Percentiles rank a stretch among this genome's conserved stretches.
phyloP scores from a whole-genome alignment of 2,888 invertebrate species.

The Electrophaes corylata region DNA sequence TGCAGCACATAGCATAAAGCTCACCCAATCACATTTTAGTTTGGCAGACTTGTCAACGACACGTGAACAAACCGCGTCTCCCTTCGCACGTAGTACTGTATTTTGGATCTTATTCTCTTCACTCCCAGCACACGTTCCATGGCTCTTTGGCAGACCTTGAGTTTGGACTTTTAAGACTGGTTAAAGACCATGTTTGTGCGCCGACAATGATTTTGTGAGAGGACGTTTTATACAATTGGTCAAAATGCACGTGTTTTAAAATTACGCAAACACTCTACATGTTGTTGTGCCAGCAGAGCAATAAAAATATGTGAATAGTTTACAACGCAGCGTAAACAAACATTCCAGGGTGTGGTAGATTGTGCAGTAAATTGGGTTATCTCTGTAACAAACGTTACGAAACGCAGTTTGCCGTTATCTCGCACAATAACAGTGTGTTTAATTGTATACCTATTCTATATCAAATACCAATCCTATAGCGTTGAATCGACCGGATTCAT shows the following conservation, averaged over 20 bases:
- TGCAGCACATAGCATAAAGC: too few species aligned
- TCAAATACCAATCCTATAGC: conserved; percentile 1
- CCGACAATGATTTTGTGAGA: too few species aligned
- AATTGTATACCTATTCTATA: conserved; percentile 29
- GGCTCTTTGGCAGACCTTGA: not conserved
- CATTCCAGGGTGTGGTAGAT: conserved; percentile 37
- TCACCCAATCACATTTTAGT: too few species aligned
- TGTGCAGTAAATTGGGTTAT: conserved; percentile 44
- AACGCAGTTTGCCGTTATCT: conserved; percentile 41
- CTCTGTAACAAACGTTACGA: conserved; percentile 33
- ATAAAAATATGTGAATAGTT: conserved; percentile 16
- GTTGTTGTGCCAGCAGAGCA: conserved; percentile 9
- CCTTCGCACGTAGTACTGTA: too few species aligned
- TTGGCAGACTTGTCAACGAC: too few species aligned
- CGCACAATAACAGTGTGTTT: conserved; percentile 36
- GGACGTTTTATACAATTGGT: too few species aligned
- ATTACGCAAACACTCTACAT: not conserved
- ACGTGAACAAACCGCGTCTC: too few species aligned
- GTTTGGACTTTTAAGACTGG: not conserved
- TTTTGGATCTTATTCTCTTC: too few species aligned
- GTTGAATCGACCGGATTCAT: conserved; percentile 2
- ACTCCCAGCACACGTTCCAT: not conserved
- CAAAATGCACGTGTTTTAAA: not conserved
- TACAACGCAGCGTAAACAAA: conserved; percentile 13
- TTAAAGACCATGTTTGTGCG: not conserved